phyloP scores from a whole-genome alignment of 2,113 vertebrate species.

The Mus spicilegus region DNA sequence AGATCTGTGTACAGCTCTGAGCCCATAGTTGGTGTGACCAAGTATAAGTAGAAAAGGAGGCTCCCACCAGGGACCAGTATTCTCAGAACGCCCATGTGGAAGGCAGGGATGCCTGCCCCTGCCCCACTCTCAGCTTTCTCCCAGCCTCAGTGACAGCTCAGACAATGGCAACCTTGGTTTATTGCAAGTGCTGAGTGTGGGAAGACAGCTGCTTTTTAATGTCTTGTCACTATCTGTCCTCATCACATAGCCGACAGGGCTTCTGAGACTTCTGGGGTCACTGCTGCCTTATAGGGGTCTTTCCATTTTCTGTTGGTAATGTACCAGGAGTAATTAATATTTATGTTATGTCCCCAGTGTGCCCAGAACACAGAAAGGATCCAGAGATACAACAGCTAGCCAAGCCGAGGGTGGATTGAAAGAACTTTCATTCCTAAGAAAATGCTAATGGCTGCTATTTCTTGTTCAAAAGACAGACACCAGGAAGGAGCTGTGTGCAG shows the following conservation, averaged over 20 bases:
- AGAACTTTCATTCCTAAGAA: neutral
- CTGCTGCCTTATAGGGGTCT: neutral
- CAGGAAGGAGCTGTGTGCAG: neutral
- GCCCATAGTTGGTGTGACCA: neutral
- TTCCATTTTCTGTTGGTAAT: conserved; percentile 17
- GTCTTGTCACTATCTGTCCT: conserved; percentile 18
- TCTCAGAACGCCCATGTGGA: neutral
- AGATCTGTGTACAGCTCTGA: neutral
- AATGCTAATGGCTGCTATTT: neutral
- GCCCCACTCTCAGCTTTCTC: neutral
- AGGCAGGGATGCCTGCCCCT: accelerated
- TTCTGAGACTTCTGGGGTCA: conserved; percentile 6
- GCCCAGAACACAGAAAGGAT: neutral
- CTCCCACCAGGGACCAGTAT: neutral
- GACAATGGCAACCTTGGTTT: neutral
- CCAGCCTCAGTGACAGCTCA: neutral
- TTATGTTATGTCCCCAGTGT: neutral
- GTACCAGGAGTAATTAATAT: conserved; percentile 39
- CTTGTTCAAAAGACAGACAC: neutral
- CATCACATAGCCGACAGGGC: neutral
- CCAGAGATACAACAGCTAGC: neutral
- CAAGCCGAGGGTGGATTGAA: neutral
- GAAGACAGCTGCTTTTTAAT: neutral
- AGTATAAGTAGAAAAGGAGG: neutral
- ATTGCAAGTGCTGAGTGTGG: neutral